Evolutionary conservation across 2,797 vertebrate species (phyloP).

Genomic region (Pelobates cultripes): DNA sequence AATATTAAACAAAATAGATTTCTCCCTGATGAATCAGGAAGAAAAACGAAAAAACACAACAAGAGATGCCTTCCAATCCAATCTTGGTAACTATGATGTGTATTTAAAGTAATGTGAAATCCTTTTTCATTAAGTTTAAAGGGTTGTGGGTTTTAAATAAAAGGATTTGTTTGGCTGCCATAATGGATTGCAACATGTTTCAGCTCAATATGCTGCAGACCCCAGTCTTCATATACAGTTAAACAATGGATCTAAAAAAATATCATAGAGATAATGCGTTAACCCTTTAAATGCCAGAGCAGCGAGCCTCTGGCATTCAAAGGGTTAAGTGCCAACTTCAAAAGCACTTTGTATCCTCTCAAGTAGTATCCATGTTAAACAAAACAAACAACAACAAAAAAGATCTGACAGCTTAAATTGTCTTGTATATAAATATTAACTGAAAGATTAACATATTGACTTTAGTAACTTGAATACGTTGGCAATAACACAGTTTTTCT

Average conservation of each 20-base stretch:
- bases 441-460: constrained; percentile 55
- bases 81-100: constrained; percentile 6
- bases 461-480: constrained; percentile 51
- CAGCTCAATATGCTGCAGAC: neutral
- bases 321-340: neutral
- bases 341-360: constrained; percentile 20
- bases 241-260: neutral
- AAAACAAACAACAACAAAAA: constrained; percentile 51
- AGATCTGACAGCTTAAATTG: constrained; percentile 47
- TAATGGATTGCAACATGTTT: neutral
- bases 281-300: neutral
- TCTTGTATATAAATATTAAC: constrained; percentile 58
- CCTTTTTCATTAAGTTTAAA: neutral
- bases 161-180: neutral
- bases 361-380: constrained; percentile 54
- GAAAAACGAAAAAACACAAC: neutral
- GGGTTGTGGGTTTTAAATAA: neutral
- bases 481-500: constrained; percentile 51
- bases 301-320: neutral
- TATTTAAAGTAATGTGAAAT: neutral
- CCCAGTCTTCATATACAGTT: neutral
- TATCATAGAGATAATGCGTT: neutral
- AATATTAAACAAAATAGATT: constrained; percentile 58
- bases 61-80: neutral
- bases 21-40: constrained; percentile 18